Evolutionary conservation across 2,797 vertebrate genomes (phyloP), one percentile per base, ranked within the genome.

Genomic region (Pangasius larnaudii): DNA sequence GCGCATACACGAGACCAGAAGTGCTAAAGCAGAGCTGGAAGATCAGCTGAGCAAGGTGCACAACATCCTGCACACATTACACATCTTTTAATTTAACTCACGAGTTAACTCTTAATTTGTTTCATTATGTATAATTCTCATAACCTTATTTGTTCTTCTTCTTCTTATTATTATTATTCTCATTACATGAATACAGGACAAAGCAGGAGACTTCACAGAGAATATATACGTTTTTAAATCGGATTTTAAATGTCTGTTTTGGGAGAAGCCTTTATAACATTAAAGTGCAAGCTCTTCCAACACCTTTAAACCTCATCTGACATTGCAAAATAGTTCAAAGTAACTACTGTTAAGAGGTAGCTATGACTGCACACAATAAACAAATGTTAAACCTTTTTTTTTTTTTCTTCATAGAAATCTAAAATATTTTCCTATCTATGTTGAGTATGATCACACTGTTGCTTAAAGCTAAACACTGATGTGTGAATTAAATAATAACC

Each of bases 11-110:
- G 95, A 97, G 89, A 96, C 96, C 90, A 98, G 97, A 90, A 94
- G 92, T 0, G 94, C 95, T 82, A 98, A 98, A 93, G 91, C 91
- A 75, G 96, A 96, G 88, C 94, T 99, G 92, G 97, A 98, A 81
- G 92, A 91, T 0, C 96, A 99, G 24, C 95, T 99, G 86, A 93
- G 88, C 77, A 95, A 96, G 97, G 98, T 98, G 90, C 89, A 51
- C 22, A 53, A 22, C 6, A 5, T 18, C 13, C 65, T 72, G 24
- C 16, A 46, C 5, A 10, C 69, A 1, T 71, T 71, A 39, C 33
- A 8, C 67, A 6, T 63, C 46, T 49, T 49, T 63, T 9, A 63
- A 24, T n/a, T 19, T 3, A 63, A 27, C 61, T n/a, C 13, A 14
- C 2, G 24, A 24, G 24, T 24, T n/a, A 30, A 19, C 18, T 36